Percentiles rank a stretch among this genome's conserved stretches.
These are phyloP conservation scores for Drosophila nasuta DNA, from an alignment of 1,140 invertebrate genomes.

Conservation along the genomic window DNA sequence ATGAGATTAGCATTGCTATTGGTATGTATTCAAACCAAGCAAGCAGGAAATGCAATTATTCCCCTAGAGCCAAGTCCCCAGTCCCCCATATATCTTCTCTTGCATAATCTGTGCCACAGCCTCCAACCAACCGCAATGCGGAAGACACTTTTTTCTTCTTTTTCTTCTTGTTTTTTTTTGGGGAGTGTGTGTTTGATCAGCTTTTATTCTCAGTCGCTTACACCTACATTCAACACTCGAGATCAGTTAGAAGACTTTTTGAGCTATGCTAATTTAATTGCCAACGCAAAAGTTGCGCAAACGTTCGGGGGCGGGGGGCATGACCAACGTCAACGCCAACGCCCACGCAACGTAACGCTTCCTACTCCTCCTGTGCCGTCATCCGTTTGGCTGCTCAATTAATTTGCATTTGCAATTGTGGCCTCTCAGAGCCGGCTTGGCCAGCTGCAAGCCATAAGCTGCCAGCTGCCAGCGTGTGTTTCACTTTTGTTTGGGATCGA, in stretches of 20 bases:
- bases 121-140: conserved; percentile 11
- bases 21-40: conserved; percentile 50
- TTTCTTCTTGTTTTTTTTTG: background rate
- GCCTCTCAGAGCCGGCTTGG: conserved; percentile 57
- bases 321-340: conserved; percentile 36
- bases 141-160: conserved; percentile 3
- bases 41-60: conserved; percentile 30
- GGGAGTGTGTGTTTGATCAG: background rate
- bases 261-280: background rate
- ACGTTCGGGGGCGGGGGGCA: background rate
- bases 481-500: conserved; percentile 27
- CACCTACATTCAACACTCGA: too few relatives aligned
- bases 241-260: background rate
- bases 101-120: conserved; percentile 16
- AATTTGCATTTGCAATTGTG: conserved; percentile 66
- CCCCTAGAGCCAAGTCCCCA: background rate
- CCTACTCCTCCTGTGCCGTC: conserved; percentile 41
- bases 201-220: background rate
- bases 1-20: conserved; percentile 75
- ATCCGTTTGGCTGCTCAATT: conserved; percentile 56
- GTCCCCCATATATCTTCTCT: background rate
- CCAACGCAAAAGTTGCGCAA: background rate
- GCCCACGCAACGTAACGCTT: conserved; percentile 20
- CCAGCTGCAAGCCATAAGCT: conserved; percentile 40
- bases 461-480: conserved; percentile 26